A percentile compares a stretch with the other conserved stretches of the same genome.
phyloP scores from a whole-genome alignment of 2,888 invertebrate species.

The Chydorus sphaericus region DNA sequence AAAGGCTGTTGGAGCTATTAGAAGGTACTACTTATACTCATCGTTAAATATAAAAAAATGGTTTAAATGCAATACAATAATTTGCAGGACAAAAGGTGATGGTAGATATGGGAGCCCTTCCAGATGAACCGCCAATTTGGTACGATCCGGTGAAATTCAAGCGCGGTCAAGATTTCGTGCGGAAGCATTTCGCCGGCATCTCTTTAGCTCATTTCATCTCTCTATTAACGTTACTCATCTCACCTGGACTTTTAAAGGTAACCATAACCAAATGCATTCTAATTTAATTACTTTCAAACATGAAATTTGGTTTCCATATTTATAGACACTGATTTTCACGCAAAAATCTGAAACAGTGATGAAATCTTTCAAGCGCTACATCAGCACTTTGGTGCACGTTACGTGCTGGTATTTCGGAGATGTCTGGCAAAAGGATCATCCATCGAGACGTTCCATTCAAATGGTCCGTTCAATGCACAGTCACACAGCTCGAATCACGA shows the following conservation, averaged over 20 bases:
- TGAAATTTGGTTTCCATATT: background rate
- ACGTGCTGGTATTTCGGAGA: conserved; percentile 37
- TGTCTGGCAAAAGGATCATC: conserved; percentile 28
- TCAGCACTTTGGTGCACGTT: conserved; percentile 33
- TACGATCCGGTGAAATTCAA: background rate
- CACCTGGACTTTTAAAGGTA: too few relatives aligned
- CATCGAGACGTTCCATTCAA: background rate
- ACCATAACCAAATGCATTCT: too few relatives aligned
- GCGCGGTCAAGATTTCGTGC: background rate
- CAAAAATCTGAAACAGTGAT: conserved; percentile 33
- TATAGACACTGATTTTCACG: conserved; percentile 32
- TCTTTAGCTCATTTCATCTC: background rate
- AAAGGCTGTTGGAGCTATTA: background rate
- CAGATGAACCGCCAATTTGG: background rate
- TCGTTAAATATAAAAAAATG: too few relatives aligned
- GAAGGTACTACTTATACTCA: too few relatives aligned
- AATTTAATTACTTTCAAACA: background rate
- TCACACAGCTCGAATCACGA: background rate
- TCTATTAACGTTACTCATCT: background rate
- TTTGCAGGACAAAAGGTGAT: background rate
- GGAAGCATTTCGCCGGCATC: background rate
- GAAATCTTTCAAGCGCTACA: conserved; percentile 32
- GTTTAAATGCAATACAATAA: too few relatives aligned
- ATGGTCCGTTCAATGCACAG: background rate
- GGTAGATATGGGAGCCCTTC: background rate